These are phyloP conservation scores for Mesocricetus auratus DNA, from an alignment of 2,113 vertebrate species.

Conservation along the genomic window DNA sequence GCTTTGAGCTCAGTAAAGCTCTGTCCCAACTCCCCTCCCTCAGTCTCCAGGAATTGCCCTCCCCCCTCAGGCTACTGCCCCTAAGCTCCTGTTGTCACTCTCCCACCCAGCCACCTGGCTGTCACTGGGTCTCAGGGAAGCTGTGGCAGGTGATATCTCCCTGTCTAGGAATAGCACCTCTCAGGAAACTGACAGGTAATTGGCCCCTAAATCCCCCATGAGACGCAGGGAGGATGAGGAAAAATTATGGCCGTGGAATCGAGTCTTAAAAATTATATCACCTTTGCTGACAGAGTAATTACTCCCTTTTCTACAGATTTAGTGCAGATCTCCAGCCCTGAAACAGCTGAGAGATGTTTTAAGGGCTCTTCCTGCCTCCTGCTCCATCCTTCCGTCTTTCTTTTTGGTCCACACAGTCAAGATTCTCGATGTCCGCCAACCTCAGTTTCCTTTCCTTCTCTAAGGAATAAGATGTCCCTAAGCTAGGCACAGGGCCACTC, in stretches of 20 bases:
- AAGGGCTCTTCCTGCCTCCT: slow-evolving; percentile 70
- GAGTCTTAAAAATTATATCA: slow-evolving; percentile 88
- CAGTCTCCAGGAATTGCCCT: accelerated
- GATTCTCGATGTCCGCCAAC: background rate
- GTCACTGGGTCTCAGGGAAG: background rate
- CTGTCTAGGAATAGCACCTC: slow-evolving; percentile 62
- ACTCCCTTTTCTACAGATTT: slow-evolving; percentile 88
- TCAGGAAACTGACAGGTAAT: slow-evolving; percentile 80
- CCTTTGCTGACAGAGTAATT: slow-evolving; percentile 89
- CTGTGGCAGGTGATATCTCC: slow-evolving; percentile 26
- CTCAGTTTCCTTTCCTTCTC: background rate
- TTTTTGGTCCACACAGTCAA: background rate
- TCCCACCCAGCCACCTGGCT: background rate
- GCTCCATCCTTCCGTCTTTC: background rate
- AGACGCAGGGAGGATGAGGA: slow-evolving; percentile 73
- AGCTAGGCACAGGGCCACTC: background rate
- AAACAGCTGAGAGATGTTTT: slow-evolving; percentile 84
- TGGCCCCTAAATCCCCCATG: slow-evolving; percentile 85
- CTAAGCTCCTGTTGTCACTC: background rate
- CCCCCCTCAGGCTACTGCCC: background rate
- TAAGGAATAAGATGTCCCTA: background rate
- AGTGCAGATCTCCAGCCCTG: slow-evolving; percentile 82
- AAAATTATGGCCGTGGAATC: slow-evolving; percentile 85
- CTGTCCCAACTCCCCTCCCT: background rate
- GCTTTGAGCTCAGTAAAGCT: background rate